phyloP scores from a whole-genome alignment of 2,113 vertebrate species.

The Bombycilla garrulus region DNA sequence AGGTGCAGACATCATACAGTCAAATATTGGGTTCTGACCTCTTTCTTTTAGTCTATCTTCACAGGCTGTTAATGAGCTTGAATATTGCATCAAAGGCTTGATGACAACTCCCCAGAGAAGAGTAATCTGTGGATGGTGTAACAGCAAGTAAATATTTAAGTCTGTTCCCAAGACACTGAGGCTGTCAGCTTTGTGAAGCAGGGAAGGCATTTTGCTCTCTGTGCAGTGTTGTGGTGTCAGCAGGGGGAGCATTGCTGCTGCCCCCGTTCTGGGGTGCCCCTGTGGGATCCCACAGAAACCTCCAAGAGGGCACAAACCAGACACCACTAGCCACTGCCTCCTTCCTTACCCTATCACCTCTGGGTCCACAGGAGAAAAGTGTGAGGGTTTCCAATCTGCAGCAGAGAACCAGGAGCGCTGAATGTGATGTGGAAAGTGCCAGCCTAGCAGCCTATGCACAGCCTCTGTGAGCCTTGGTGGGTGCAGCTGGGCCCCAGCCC shows the following conservation, averaged over 20 bases:
- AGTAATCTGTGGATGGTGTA: background rate
- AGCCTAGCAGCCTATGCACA: background rate
- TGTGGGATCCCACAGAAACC: background rate
- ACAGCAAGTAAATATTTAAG: conserved; percentile 27
- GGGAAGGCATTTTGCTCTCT: background rate
- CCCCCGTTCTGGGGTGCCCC: rapidly evolving
- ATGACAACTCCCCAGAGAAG: background rate
- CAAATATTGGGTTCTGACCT: background rate
- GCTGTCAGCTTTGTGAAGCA: background rate
- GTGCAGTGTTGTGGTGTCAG: background rate
- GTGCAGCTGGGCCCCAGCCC: background rate
- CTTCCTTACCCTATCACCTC: background rate
- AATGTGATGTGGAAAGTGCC: background rate
- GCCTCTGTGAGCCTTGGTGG: background rate
- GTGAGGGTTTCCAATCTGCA: background rate
- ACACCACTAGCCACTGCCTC: background rate
- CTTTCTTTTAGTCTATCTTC: conserved; percentile 3
- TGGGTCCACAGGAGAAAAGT: background rate
- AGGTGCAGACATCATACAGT: background rate
- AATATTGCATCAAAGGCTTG: conserved; percentile 6
- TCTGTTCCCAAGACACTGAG: background rate
- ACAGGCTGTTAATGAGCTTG: conserved; percentile 16
- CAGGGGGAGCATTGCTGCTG: background rate
- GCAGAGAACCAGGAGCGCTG: background rate
- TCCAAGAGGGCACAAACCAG: background rate